phyloP scores from a whole-genome alignment of 1,140 invertebrate genomes.

The Magallana angulata region DNA sequence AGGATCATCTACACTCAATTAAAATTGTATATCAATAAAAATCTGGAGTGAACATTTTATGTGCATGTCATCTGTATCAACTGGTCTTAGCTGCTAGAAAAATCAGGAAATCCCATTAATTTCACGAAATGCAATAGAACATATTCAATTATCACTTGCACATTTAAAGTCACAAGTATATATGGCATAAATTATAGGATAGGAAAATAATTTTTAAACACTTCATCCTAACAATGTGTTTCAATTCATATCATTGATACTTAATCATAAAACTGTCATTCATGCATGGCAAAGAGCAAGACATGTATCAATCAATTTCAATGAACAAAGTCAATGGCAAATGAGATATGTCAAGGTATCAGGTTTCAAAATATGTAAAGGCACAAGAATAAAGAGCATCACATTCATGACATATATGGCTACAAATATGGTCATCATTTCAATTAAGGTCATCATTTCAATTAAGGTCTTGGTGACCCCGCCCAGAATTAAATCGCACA shows the following conservation, averaged over 20 bases:
- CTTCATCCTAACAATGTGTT: background rate
- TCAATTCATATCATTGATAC: background rate
- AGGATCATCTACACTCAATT: too few species aligned
- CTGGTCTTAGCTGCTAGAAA: background rate
- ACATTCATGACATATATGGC: background rate
- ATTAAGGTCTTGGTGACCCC: conserved; percentile 22
- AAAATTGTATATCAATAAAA: too few species aligned
- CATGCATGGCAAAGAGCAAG: conserved; percentile 3
- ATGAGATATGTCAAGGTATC: conserved; percentile 19
- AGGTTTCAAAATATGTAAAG: conserved; percentile 14
- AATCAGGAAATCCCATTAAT: conserved; percentile 16
- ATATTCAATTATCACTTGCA: background rate
- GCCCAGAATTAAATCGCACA: conserved; percentile 1
- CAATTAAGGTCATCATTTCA: conserved; percentile 5
- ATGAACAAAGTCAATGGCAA: conserved; percentile 15
- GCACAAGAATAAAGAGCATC: background rate
- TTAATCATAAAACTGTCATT: conserved; percentile 9
- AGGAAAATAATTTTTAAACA: background rate
- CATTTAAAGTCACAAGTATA: background rate
- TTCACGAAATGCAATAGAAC: background rate
- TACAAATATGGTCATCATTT: conserved; percentile 11
- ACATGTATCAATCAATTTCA: conserved; percentile 33
- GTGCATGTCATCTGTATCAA: conserved; percentile 10
- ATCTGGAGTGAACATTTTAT: background rate
- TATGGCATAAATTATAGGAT: background rate